A percentile compares a stretch with the other conserved stretches of the same genome.
Evolutionary conservation across 1,140 invertebrate species (phyloP).

Genomic region (Pissodes strobi): DNA sequence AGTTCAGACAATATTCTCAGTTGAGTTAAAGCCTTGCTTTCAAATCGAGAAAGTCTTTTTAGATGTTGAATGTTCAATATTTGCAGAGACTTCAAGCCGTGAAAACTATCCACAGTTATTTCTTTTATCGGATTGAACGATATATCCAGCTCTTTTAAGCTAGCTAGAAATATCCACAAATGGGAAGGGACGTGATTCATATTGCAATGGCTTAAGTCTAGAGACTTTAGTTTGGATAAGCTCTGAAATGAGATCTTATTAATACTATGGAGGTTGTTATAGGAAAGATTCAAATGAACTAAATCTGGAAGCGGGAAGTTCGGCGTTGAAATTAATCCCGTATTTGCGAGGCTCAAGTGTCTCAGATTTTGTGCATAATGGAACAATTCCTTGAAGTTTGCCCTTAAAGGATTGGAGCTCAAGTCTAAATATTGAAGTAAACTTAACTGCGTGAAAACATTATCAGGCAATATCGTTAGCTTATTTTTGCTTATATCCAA

Average conservation of each 20-base stretch:
- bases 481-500: conserved; percentile 80
- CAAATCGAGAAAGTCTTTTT: conserved; percentile 66
- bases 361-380: conserved; percentile 81
- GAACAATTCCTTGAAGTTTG: conserved; percentile 89
- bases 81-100: conserved; percentile 61
- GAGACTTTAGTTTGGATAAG: conserved; percentile 65
- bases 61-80: conserved; percentile 62
- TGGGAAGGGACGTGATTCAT: conserved; percentile 67
- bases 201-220: conserved; percentile 70
- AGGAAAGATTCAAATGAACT: conserved; percentile 74
- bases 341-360: conserved; percentile 73
- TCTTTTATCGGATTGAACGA: conserved; percentile 55
- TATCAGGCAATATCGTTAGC: conserved; percentile 83
- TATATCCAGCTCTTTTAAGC: conserved; percentile 51
- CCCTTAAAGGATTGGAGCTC: conserved; percentile 77
- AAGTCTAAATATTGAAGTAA: conserved; percentile 79
- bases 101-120: conserved; percentile 58
- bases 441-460: conserved; percentile 82
- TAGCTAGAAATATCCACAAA: conserved; percentile 56
- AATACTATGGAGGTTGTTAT: conserved; percentile 69
- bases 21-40: conserved; percentile 67
- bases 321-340: conserved; percentile 75
- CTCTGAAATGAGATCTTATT: conserved; percentile 66
- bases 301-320: conserved; percentile 72
- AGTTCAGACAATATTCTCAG: conserved; percentile 65